Base-by-base conservation (phyloP, 2,797 vertebrate species). In the Psittacula echo region DNA sequence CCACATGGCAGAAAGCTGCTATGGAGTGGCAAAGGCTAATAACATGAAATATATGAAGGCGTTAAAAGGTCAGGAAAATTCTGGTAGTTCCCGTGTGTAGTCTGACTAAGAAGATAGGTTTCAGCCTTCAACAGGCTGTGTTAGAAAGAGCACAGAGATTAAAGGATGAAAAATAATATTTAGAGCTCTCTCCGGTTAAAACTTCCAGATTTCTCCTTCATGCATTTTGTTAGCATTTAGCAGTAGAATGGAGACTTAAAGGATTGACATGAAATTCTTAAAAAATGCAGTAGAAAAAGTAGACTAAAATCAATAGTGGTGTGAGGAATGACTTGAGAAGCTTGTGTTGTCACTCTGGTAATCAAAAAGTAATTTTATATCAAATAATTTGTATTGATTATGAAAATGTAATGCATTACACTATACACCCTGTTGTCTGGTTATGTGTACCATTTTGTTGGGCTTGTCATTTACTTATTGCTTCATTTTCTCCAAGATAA, bases 341-440 rank as follows among this genome's bases (percentile, higher is more conserved):
- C 97, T 98, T 97, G 96, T 98, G 97, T 98, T 99, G 98, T 98
- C 98, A 98, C 97, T 96, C 97, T 97, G 97, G 98, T 98, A 98
- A 99, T 98, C 98, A 99, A 98, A 99, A 98, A 98, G 98, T 98
- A 99, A 99, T 99, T 99, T 99, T 99, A 99, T 98, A 98, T 98
- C 98, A 97, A 98, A 98, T 98, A 98, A 98, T 98, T 96, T 91
- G 71, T 98, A 99, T 99, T 91, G 99, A 99, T 96, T 98, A 96
- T 97, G 97, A 96, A 97, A 96, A 96, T 88, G 78, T 85, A 97
- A 96, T 97, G 95, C 96, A 87, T 97, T 97, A 95, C 89, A 80
- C 96, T 96, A 88, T 94, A 95, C 70, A 94, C 51, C 73, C 96
- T 47, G 37, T 96, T 96, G 94, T 96, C 84, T 87, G 81, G 83